Conservation (phyloP, 2,113 vertebrate genomes). For the Labeo catla region DNA sequence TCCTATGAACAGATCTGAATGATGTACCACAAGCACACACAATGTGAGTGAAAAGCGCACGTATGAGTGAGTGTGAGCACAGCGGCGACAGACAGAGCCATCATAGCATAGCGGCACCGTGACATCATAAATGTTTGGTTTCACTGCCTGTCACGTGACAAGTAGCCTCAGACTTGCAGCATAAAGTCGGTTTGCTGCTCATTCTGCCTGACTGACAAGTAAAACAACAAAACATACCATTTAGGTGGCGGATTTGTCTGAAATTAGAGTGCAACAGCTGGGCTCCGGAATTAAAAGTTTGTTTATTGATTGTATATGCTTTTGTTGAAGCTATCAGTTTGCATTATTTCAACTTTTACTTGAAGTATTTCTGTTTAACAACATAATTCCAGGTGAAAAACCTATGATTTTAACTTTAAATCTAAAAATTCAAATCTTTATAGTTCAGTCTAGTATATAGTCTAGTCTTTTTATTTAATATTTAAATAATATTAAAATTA, state of each 20-base stretch:
- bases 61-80: not conserved
- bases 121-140: not conserved
- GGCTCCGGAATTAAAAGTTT: not conserved
- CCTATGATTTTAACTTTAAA: not conserved
- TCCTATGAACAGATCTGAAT: not conserved
- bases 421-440: not conserved
- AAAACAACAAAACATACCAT: not conserved
- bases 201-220: not conserved
- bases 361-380: not conserved
- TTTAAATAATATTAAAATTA: not conserved
- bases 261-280: not conserved
- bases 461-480: not conserved
- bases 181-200: not conserved
- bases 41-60: constrained; percentile 1
- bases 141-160: not conserved
- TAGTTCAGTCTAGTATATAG: not conserved
- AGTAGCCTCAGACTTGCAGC: not conserved
- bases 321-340: not conserved
- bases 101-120: not conserved
- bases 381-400: not conserved
- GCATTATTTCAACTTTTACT: not conserved
- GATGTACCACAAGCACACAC: constrained; percentile 30
- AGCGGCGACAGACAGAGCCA: not conserved
- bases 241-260: not conserved
- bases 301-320: not conserved